These are phyloP conservation scores for Drosophila quinaria DNA, from an alignment of 2,888 invertebrate genomes.

Conservation along the genomic window DNA sequence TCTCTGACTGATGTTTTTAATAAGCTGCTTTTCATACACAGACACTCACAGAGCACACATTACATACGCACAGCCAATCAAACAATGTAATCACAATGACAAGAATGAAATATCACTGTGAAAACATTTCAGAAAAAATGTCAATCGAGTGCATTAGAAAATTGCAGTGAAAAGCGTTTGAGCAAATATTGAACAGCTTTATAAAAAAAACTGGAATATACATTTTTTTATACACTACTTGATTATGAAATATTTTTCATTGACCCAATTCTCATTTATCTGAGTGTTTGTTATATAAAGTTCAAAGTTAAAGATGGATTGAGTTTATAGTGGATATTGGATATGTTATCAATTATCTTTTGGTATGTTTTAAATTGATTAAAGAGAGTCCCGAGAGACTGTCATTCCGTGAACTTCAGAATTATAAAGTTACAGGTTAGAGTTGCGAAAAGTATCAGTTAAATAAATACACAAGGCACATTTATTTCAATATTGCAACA, in stretches of 20 bases:
- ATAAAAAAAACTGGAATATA: slow-evolving; percentile 1
- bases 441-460: slow-evolving; percentile 44
- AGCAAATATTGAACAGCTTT: slow-evolving; percentile 24
- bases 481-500: slow-evolving; percentile 55
- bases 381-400: neutral
- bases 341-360: neutral
- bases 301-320: slow-evolving; percentile 2
- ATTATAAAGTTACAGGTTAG: slow-evolving; percentile 18
- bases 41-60: neutral
- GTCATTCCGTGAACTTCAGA: slow-evolving; percentile 9
- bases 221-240: slow-evolving; percentile 7
- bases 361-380: neutral
- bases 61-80: neutral
- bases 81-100: neutral
- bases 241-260: slow-evolving; percentile 8
- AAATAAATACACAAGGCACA: slow-evolving; percentile 44
- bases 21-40: slow-evolving; percentile 42
- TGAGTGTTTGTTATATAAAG: neutral
- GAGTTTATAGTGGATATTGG: slow-evolving; percentile 1
- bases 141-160: slow-evolving; percentile 49
- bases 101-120: slow-evolving; percentile 4
- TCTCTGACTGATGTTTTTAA: slow-evolving; percentile 31
- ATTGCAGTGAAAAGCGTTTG: slow-evolving; percentile 30
- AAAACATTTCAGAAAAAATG: slow-evolving; percentile 16
- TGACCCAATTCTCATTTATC: slow-evolving; percentile 33